These are phyloP conservation scores for Morelia viridis DNA, from an alignment of 2,797 vertebrate genomes.

Conservation along the genomic window DNA sequence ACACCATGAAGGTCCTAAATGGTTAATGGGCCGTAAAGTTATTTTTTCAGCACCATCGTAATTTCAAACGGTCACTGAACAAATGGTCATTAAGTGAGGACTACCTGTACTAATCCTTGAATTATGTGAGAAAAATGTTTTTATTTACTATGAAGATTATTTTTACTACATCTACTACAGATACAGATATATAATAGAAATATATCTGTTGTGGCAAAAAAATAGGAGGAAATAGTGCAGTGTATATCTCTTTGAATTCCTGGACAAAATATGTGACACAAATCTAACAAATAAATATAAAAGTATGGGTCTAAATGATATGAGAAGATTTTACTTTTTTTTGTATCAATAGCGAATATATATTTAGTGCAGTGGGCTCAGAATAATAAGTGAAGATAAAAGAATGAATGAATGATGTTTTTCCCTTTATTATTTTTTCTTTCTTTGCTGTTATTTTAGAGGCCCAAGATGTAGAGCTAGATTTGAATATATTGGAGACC, in stretches of 20 bases:
- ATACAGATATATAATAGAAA: background rate
- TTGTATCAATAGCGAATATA: background rate
- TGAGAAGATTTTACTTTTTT: slow-evolving; percentile 48
- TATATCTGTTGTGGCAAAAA: background rate
- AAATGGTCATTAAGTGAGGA: background rate
- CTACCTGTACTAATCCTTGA: background rate
- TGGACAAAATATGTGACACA: background rate
- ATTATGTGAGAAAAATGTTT: background rate
- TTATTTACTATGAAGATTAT: no score
- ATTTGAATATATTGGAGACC: slow-evolving; percentile 91
- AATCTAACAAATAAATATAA: background rate
- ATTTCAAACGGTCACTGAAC: background rate
- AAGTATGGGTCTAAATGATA: slow-evolving; percentile 4
- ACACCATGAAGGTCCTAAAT: background rate
- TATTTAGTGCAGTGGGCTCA: slow-evolving; percentile 24
- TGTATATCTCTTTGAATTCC: background rate
- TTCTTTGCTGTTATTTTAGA: slow-evolving; percentile 68
- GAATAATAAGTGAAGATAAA: slow-evolving; percentile 53
- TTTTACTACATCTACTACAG: background rate
- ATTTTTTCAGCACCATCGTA: background rate
- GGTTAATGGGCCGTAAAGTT: background rate
- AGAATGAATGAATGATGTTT: slow-evolving; percentile 38
- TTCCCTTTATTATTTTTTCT: slow-evolving; percentile 22
- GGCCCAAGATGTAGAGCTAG: slow-evolving; percentile 86
- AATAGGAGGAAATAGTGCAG: background rate